These are phyloP conservation scores for Phataginus tricuspis DNA, from an alignment of 2,797 vertebrate species.

Conservation along the genomic window DNA sequence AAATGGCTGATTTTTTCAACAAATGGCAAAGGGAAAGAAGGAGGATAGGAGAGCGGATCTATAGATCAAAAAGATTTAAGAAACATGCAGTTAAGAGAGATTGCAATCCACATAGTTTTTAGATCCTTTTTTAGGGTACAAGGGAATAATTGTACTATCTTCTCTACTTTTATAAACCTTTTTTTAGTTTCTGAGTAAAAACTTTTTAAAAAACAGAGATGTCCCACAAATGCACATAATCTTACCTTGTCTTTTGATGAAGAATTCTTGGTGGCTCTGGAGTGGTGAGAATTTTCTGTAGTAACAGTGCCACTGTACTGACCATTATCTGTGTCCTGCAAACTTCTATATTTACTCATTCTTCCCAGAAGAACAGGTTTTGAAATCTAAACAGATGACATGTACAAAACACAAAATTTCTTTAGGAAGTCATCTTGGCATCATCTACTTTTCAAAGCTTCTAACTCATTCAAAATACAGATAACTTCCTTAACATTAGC, in stretches of 20 bases:
- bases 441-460: conserved; percentile 40
- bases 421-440: conserved; percentile 56
- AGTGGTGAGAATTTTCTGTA: conserved; percentile 82
- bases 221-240: neutral
- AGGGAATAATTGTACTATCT: neutral
- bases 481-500: conserved; percentile 47
- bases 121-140: neutral
- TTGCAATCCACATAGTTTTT: neutral
- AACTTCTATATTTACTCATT: conserved; percentile 87
- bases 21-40: neutral
- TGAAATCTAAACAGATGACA: conserved; percentile 88
- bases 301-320: conserved; percentile 82
- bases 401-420: conserved; percentile 48
- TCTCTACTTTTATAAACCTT: neutral
- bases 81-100: neutral
- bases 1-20: neutral
- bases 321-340: conserved; percentile 87
- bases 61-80: neutral
- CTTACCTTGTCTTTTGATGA: conserved; percentile 87
- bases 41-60: neutral
- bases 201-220: conserved; percentile 6
- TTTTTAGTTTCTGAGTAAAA: neutral
- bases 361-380: conserved; percentile 93
- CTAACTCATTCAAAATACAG: conserved; percentile 40
- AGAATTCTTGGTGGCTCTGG: conserved; percentile 89